phyloP scores from a whole-genome alignment of 92 coral and sea anemone species.

The Porites cylindrica region DNA sequence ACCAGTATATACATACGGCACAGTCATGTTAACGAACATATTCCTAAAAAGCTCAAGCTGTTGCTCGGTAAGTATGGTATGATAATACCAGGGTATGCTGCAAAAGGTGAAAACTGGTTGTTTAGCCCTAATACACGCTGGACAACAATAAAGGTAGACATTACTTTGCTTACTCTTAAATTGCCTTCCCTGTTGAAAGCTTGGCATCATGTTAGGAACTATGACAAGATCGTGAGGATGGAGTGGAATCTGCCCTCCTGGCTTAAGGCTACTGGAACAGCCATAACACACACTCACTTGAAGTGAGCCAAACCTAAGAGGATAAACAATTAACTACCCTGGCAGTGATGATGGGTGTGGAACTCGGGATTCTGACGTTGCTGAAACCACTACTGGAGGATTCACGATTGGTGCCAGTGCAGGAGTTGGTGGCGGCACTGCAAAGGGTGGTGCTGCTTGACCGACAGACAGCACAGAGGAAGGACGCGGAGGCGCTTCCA shows the following conservation, averaged over 20 bases:
- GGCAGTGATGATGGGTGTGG: conserved; percentile 30
- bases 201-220: not conserved
- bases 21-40: not conserved
- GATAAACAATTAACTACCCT: conserved; percentile 25
- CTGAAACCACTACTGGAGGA: not conserved
- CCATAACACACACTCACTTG: conserved; percentile 44
- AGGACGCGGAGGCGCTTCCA: not conserved
- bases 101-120: not conserved
- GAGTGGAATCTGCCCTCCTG: conserved; percentile 36
- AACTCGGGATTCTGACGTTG: not conserved
- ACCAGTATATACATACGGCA: too few species aligned
- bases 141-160: not conserved
- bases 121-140: conserved; percentile 27
- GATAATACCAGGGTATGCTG: not conserved
- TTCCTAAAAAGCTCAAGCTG: not conserved
- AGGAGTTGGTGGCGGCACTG: not conserved
- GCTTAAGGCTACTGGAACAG: conserved; percentile 30
- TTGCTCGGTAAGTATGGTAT: not conserved
- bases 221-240: conserved; percentile 7
- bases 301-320: conserved; percentile 6
- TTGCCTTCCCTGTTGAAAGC: conserved; percentile 2
- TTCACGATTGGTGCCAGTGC: not conserved
- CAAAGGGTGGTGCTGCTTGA: not conserved
- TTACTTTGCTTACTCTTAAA: not conserved
- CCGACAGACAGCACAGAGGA: not conserved